These are phyloP conservation scores for Ischnus inquisitorius DNA, from an alignment of 2,888 invertebrate species.

Conservation along the genomic window DNA sequence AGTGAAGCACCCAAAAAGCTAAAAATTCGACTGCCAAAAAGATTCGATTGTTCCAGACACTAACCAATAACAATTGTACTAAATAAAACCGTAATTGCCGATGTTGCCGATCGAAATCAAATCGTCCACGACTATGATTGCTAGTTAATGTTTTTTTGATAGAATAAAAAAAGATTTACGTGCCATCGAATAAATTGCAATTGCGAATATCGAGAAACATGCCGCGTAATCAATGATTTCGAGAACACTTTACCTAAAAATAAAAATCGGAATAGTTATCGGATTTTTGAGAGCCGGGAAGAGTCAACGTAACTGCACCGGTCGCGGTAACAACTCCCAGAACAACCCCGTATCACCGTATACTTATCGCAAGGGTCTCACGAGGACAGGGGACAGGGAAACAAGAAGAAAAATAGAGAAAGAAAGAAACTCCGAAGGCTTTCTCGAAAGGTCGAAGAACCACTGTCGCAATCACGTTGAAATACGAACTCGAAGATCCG, in stretches of 20 bases:
- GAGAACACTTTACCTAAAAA: neutral
- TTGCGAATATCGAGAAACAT: no score
- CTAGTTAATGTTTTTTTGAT: no score
- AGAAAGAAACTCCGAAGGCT: conserved; percentile 33
- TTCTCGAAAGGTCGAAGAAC: conserved; percentile 53
- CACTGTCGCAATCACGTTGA: conserved; percentile 59
- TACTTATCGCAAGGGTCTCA: conserved; percentile 36
- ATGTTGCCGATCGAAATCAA: no score
- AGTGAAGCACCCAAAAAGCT: no score
- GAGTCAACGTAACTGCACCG: neutral
- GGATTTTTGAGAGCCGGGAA: neutral
- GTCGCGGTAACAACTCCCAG: neutral
- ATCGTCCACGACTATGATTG: no score
- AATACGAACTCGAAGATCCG: conserved; percentile 66
- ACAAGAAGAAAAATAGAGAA: conserved; percentile 9
- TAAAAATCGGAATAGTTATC: neutral
- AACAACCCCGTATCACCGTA: conserved; percentile 32
- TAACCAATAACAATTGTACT: no score
- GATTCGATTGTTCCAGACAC: no score
- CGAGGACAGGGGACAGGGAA: conserved; percentile 15
- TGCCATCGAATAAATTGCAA: no score
- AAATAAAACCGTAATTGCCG: no score
- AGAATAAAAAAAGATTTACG: no score
- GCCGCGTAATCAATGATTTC: neutral
- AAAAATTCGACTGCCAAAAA: no score